Conservation (phyloP, 2,888 invertebrate genomes). For the Harpalus rufipes region DNA sequence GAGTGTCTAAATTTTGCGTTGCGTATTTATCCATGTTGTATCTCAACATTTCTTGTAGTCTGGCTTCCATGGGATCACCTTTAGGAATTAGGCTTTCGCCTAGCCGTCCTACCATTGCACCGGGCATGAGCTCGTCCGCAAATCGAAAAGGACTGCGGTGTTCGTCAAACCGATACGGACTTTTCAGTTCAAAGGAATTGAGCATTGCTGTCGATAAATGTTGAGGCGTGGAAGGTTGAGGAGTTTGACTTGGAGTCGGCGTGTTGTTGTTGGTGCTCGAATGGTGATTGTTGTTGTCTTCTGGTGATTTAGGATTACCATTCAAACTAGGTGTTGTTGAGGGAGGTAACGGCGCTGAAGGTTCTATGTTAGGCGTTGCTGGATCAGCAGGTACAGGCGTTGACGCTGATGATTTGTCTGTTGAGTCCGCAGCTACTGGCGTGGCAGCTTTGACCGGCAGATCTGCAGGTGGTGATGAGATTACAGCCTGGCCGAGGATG, state of each 20-base stretch:
- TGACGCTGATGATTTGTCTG: slow-evolving; percentile 77
- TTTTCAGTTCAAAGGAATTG: slow-evolving; percentile 79
- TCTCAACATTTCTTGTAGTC: slow-evolving; percentile 94
- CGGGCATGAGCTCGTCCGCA: slow-evolving; percentile 90
- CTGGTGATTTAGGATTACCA: slow-evolving; percentile 79
- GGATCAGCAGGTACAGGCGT: slow-evolving; percentile 78
- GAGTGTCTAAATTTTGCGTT: slow-evolving; percentile 95
- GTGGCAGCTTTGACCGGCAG: slow-evolving; percentile 76
- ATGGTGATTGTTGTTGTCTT: slow-evolving; percentile 79
- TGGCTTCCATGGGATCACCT: slow-evolving; percentile 95
- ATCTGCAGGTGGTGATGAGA: slow-evolving; percentile 72
- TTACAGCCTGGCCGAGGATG: slow-evolving; percentile 73
- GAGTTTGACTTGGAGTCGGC: slow-evolving; percentile 73
- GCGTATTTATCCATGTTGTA: slow-evolving; percentile 98
- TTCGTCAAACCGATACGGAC: slow-evolving; percentile 90
- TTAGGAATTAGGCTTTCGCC: slow-evolving; percentile 96
- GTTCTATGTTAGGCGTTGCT: slow-evolving; percentile 71
- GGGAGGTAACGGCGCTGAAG: background rate
- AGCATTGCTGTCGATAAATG: slow-evolving; percentile 76
- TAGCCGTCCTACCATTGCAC: slow-evolving; percentile 89
- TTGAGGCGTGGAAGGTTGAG: slow-evolving; percentile 72
- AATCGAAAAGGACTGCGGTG: slow-evolving; percentile 89
- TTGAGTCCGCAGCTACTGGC: slow-evolving; percentile 76
- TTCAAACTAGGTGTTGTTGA: slow-evolving; percentile 71
- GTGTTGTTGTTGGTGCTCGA: slow-evolving; percentile 77